phyloP scores from a whole-genome alignment of 2,113 vertebrate species.

The Sardina pilchardus region DNA sequence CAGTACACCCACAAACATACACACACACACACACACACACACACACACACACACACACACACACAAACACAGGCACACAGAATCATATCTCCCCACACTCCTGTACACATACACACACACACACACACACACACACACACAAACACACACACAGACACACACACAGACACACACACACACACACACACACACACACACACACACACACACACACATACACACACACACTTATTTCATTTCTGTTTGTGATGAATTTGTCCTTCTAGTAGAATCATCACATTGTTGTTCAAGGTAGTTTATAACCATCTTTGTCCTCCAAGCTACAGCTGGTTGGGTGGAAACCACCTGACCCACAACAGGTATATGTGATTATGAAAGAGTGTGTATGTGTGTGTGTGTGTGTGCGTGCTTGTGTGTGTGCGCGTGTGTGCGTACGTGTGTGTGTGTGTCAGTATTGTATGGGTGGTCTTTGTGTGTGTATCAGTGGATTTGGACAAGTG shows the following conservation, averaged over 20 bases:
- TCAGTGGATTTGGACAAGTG: background rate
- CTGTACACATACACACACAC: background rate
- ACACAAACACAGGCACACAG: background rate
- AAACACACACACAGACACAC: background rate
- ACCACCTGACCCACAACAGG: background rate
- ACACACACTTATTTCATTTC: too few species aligned
- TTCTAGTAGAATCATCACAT: background rate
- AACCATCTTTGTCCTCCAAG: background rate
- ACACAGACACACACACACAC: too few species aligned
- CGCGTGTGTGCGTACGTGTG: background rate
- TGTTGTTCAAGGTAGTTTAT: slow-evolving; percentile 15
- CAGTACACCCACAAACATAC: too few species aligned
- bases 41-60: background rate
- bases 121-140: background rate
- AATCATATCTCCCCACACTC: too few species aligned
- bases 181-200: too few species aligned
- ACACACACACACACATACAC: background rate
- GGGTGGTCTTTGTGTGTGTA: background rate
- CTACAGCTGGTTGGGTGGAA: background rate
- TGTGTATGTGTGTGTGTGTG: background rate
- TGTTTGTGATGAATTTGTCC: background rate
- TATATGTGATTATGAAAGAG: background rate
- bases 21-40: background rate
- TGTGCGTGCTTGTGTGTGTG: background rate
- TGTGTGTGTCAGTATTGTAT: background rate